phyloP scores from a whole-genome alignment of 92 coral and sea anemone species.

The Virgularia gustaviana region DNA sequence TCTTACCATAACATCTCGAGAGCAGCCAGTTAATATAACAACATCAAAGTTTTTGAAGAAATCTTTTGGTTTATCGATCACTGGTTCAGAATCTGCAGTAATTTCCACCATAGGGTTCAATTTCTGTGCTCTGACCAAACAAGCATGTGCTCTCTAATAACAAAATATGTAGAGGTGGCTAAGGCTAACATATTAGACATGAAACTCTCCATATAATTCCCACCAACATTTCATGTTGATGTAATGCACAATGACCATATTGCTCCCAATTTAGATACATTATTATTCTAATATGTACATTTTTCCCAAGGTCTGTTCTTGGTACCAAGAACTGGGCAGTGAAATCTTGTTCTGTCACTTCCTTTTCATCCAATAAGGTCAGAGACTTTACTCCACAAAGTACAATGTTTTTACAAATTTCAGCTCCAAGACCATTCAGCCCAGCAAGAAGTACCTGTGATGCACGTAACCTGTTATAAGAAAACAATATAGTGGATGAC shows the following conservation, averaged over 20 bases:
- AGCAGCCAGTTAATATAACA: slow-evolving; percentile 84
- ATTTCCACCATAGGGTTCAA: slow-evolving; percentile 95
- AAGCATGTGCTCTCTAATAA: slow-evolving; percentile 83
- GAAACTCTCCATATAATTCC: too few relatives aligned
- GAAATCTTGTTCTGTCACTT: slow-evolving; percentile 80
- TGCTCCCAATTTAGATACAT: not conserved
- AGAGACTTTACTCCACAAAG: slow-evolving; percentile 95
- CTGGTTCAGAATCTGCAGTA: slow-evolving; percentile 63
- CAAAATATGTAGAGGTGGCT: too few relatives aligned
- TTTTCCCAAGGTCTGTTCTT: slow-evolving; percentile 78
- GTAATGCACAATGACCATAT: too few relatives aligned
- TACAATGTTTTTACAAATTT: slow-evolving; percentile 87
- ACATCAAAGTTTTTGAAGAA: slow-evolving; percentile 77
- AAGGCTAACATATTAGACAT: too few relatives aligned
- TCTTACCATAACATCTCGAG: slow-evolving; percentile 69
- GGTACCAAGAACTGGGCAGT: slow-evolving; percentile 83
- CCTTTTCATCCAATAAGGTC: slow-evolving; percentile 64
- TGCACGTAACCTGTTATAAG: slow-evolving; percentile 67
- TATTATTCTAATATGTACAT: slow-evolving; percentile 52
- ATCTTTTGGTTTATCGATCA: slow-evolving; percentile 61
- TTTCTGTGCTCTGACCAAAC: slow-evolving; percentile 78
- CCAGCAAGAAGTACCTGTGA: slow-evolving; percentile 81
- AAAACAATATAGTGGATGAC: not conserved
- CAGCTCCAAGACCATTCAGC: slow-evolving; percentile 90
- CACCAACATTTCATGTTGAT: too few relatives aligned